Conservation (phyloP, 2,888 invertebrate species). For the Pseudolycoriella hygida region DNA sequence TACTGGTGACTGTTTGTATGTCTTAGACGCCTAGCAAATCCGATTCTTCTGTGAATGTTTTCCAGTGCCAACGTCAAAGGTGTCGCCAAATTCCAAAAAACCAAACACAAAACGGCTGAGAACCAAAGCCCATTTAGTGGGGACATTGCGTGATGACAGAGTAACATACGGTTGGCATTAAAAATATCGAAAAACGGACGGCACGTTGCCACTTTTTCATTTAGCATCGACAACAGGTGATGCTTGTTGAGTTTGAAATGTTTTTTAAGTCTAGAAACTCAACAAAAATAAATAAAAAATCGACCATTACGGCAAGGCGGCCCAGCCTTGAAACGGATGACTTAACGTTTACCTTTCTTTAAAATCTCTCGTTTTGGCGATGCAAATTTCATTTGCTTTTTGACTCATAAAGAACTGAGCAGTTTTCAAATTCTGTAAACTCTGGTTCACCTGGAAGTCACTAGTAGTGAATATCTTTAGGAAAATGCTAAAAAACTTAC, state of each 20-base stretch:
- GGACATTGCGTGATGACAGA: slow-evolving; percentile 26
- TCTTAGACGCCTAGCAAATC: slow-evolving; percentile 10
- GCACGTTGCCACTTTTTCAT: slow-evolving; percentile 48
- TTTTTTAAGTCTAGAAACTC: slow-evolving; percentile 39
- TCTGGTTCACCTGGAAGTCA: slow-evolving; percentile 41
- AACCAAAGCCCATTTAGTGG: slow-evolving; percentile 49
- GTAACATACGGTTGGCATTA: slow-evolving; percentile 39
- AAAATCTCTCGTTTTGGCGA: slow-evolving; percentile 36
- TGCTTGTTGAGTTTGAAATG: slow-evolving; percentile 50
- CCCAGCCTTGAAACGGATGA: slow-evolving; percentile 10
- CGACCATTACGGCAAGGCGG: too few relatives aligned
- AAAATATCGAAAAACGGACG: slow-evolving; percentile 53
- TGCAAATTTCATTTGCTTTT: slow-evolving; percentile 50
- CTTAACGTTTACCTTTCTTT: slow-evolving; percentile 18
- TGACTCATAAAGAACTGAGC: slow-evolving; percentile 59
- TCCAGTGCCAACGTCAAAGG: slow-evolving; percentile 43
- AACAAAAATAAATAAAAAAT: background rate
- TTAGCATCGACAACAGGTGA: slow-evolving; percentile 43
- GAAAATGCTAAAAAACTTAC: too few relatives aligned
- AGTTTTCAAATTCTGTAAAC: slow-evolving; percentile 54
- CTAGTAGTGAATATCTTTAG: too few relatives aligned
- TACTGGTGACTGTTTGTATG: slow-evolving; percentile 14
- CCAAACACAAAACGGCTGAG: slow-evolving; percentile 37
- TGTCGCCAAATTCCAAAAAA: slow-evolving; percentile 39
- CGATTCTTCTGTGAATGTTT: slow-evolving; percentile 21